A percentile compares a stretch with the other conserved stretches of the same genome.
These are phyloP conservation scores for Semnornis frantzii DNA, from an alignment of 2,113 vertebrate genomes.

Conservation along the genomic window DNA sequence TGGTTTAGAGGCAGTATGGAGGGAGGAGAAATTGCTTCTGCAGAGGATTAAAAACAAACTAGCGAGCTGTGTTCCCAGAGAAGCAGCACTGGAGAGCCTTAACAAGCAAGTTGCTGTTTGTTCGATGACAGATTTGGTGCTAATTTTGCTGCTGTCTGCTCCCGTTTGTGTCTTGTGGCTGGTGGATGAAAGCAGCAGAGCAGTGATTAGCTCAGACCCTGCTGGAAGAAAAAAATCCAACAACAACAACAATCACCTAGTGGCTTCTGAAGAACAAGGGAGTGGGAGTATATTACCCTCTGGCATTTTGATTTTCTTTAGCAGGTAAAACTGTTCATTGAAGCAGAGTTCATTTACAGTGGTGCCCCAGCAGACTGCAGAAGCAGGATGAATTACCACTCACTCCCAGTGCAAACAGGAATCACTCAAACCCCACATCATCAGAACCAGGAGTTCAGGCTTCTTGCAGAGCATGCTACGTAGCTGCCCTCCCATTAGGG, in stretches of 20 bases:
- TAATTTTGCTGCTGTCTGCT: constrained; percentile 62
- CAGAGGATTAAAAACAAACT: constrained; percentile 26
- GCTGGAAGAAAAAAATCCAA: background rate
- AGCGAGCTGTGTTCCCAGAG: background rate
- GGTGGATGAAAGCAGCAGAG: constrained; percentile 49
- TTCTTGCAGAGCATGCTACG: background rate
- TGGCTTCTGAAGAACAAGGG: constrained; percentile 39
- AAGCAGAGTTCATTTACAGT: constrained; percentile 47
- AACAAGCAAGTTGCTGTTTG: constrained; percentile 28
- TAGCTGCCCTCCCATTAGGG: background rate
- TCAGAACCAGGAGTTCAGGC: background rate
- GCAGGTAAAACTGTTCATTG: constrained; percentile 40
- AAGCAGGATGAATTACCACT: constrained; percentile 31
- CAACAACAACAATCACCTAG: background rate
- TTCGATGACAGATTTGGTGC: constrained; percentile 35
- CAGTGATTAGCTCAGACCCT: constrained; percentile 47
- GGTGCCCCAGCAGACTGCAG: constrained; percentile 31
- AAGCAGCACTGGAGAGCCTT: background rate
- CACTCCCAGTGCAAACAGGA: constrained; percentile 2
- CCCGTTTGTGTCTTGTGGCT: background rate
- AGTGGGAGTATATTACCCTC: constrained; percentile 46
- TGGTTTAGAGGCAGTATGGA: background rate
- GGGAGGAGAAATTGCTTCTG: background rate
- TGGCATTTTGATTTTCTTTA: constrained; percentile 66
- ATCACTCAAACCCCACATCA: constrained; percentile 6